A percentile compares a stretch with the other conserved stretches of the same genome.
Evolutionary conservation across 1,140 invertebrate species (phyloP).

Genomic region (Hermatobates lingyangjiaoensis): DNA sequence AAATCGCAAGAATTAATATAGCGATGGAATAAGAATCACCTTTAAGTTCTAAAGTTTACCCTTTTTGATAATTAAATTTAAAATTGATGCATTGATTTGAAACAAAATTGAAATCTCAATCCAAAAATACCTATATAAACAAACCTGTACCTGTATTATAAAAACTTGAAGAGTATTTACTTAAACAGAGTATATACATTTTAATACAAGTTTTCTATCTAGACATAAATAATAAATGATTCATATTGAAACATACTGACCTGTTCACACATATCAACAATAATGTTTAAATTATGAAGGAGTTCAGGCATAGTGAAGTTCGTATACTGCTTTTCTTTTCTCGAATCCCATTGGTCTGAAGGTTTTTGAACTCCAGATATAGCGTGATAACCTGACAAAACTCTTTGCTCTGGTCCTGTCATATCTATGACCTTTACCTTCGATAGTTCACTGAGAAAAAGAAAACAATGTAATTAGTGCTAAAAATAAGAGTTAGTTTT

Average conservation of each 20-base stretch:
- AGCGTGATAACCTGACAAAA: conserved; percentile 88
- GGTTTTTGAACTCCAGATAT: conserved; percentile 42
- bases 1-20: too few relatives aligned
- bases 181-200: too few relatives aligned
- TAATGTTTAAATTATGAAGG: conserved; percentile 74
- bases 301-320: conserved; percentile 72
- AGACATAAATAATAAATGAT: neutral
- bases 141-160: too few relatives aligned
- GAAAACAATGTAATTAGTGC: conserved; percentile 22
- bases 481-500: conserved; percentile 11
- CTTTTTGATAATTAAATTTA: too few relatives aligned
- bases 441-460: conserved; percentile 33
- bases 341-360: conserved; percentile 28
- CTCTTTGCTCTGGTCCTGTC: conserved; percentile 85
- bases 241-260: conserved; percentile 21
- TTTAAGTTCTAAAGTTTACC: too few relatives aligned
- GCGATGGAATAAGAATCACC: too few relatives aligned
- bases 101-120: too few relatives aligned
- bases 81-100: too few relatives aligned
- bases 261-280: conserved; percentile 86
- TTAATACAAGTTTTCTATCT: too few relatives aligned
- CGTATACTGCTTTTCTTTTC: conserved; percentile 34
- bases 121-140: too few relatives aligned
- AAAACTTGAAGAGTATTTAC: too few relatives aligned
- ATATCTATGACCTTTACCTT: conserved; percentile 98